These are phyloP conservation scores for Pleuronectes platessa DNA, from an alignment of 2,113 vertebrate genomes.

Conservation along the genomic window DNA sequence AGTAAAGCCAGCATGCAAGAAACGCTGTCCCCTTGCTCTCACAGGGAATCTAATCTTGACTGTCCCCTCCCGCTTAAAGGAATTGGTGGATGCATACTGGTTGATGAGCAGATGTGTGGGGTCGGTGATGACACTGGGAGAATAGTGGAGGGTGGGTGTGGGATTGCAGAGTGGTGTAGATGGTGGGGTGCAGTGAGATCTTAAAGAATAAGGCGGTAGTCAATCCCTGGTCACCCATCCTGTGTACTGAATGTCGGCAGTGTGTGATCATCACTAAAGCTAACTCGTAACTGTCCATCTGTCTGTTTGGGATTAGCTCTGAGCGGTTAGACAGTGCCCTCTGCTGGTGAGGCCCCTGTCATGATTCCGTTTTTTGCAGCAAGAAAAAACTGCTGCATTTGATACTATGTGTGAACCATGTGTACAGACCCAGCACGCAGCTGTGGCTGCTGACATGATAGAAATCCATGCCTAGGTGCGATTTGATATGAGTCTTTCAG, in stretches of 20 bases:
- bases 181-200: constrained; percentile 35
- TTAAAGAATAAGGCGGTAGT: constrained; percentile 54
- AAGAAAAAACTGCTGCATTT: constrained; percentile 3
- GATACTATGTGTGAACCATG: constrained; percentile 21
- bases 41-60: constrained; percentile 52
- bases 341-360: constrained; percentile 57
- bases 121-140: constrained; percentile 49
- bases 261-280: constrained; percentile 45
- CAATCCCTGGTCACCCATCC: constrained; percentile 38
- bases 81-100: constrained; percentile 58
- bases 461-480: constrained; percentile 20
- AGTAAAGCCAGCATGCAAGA: constrained; percentile 70
- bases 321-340: constrained; percentile 51
- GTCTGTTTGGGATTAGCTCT: constrained; percentile 3
- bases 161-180: constrained; percentile 18
- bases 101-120: constrained; percentile 43
- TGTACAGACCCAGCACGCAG: constrained; percentile 11
- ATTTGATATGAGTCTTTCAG: constrained; percentile 21
- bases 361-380: neutral
- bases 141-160: constrained; percentile 21
- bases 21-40: constrained; percentile 47
- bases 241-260: constrained; percentile 50
- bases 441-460: constrained; percentile 9
- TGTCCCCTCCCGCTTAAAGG: constrained; percentile 55
- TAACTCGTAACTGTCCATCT: constrained; percentile 24